A percentile compares a stretch with the other conserved stretches of the same genome.
Evolutionary conservation across 2,113 vertebrate genomes (phyloP).

Genomic region (Gobius niger): DNA sequence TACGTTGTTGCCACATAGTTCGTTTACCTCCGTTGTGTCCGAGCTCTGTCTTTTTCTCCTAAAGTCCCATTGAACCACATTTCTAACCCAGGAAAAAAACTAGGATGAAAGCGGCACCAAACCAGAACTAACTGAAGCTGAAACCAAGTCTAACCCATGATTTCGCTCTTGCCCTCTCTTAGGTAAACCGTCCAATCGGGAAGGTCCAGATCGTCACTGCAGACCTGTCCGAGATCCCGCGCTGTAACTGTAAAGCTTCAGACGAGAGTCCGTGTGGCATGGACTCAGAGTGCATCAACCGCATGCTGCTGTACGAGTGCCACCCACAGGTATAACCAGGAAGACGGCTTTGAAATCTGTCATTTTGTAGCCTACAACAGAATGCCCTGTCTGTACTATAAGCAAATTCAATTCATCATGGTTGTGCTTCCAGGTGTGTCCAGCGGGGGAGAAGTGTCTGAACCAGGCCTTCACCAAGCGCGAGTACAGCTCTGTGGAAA

Average conservation of each 20-base stretch:
- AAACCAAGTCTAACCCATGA: background rate
- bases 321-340: constrained; percentile 84
- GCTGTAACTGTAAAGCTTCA: constrained; percentile 93
- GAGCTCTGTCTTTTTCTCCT: too few species aligned
- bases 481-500: constrained; percentile 94
- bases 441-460: constrained; percentile 87
- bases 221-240: constrained; percentile 92
- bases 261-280: constrained; percentile 94
- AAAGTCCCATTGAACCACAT: too few species aligned
- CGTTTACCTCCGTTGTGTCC: too few species aligned
- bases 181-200: constrained; percentile 95
- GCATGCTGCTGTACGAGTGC: constrained; percentile 97
- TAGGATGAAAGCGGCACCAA: background rate
- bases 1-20: too few species aligned
- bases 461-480: constrained; percentile 96
- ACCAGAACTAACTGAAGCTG: background rate
- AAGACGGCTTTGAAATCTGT: too few species aligned
- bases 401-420: background rate
- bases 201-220: constrained; percentile 97
- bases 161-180: background rate
- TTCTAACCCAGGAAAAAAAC: too few species aligned
- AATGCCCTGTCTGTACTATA: too few species aligned
- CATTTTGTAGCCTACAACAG: too few species aligned
- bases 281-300: constrained; percentile 97
- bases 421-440: constrained; percentile 80